Base-by-base conservation (phyloP, 2,888 invertebrate genomes). In the Leucania comma region DNA sequence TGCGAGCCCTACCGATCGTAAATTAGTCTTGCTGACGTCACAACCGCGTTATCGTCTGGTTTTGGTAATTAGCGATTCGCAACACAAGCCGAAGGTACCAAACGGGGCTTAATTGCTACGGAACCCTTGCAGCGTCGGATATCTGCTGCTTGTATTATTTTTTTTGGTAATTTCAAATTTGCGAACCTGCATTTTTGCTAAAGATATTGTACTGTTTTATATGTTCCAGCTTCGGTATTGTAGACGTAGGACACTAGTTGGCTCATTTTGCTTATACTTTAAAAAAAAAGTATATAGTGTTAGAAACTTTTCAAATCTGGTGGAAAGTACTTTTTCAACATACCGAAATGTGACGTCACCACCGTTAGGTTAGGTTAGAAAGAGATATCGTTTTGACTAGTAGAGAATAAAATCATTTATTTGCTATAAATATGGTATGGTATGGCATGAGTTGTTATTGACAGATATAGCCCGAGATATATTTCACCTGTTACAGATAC, bases 51-150 rank as follows among this genome's bases (percentile, higher is more conserved):
- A 89, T 88, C 88, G 90, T 82, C 90, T 89, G 87, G 93, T 90
- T 92, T 92, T 90, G 92, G 92, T 89, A 90, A 95, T 95, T 94
- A 94, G 87, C 92, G 87, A 95, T 95, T 95, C 93, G 95, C 91
- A 90, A 94, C 93, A 92, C 91, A 87, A 87, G 75, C 81, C 86
- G 84, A 85, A 86, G 83, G 79, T 72, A 71, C 78, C 61, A 63
- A 78, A 78, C 81, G 82, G 85, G 81, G 87, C 88, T 90, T 94
- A 93, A 93, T 93, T 93, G 89, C 89, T 82, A 86, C 87, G 88
- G 88, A 91, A 88, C 89, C 88, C 86, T 88, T 77, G 80, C 83
- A 87, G 87, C 86, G 87, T 85, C 82, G 80, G 46, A 64, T 72
- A 66, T 68, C 62, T 72, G 60, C 50, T 24, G 60, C 35, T 48